Evolutionary conservation across 2,797 vertebrate genomes (phyloP).

Genomic region (Brachyrhaphis roseni): DNA sequence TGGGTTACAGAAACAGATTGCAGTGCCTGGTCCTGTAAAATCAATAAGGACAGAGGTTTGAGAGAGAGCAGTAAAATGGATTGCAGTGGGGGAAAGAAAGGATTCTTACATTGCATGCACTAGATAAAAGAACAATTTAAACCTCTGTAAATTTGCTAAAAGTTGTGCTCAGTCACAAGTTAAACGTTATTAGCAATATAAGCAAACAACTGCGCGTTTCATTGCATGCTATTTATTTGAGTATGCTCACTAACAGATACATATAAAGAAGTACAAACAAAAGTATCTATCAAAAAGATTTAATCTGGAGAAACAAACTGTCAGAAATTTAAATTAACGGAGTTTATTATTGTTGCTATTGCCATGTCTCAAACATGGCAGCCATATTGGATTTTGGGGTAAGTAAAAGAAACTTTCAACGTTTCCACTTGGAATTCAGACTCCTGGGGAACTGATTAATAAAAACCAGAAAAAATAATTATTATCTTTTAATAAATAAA

Average conservation of each 20-base stretch:
- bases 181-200: background rate
- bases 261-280: background rate
- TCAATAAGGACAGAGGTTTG: background rate
- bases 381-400: background rate
- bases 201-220: background rate
- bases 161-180: background rate
- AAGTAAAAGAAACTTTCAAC: background rate
- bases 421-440: background rate
- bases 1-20: background rate
- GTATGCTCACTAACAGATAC: background rate
- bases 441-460: background rate
- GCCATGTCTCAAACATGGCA: background rate
- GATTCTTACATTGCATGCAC: background rate
- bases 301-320: background rate
- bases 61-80: background rate
- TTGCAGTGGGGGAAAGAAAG: background rate
- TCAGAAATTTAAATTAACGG: background rate
- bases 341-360: background rate
- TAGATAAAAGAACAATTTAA: background rate
- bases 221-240: background rate
- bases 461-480: background rate
- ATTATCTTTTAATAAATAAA: background rate
- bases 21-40: background rate
- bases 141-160: background rate
- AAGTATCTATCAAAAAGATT: background rate